Conservation (phyloP, 1,140 invertebrate genomes). For the Rhizoglyphus robini region DNA sequence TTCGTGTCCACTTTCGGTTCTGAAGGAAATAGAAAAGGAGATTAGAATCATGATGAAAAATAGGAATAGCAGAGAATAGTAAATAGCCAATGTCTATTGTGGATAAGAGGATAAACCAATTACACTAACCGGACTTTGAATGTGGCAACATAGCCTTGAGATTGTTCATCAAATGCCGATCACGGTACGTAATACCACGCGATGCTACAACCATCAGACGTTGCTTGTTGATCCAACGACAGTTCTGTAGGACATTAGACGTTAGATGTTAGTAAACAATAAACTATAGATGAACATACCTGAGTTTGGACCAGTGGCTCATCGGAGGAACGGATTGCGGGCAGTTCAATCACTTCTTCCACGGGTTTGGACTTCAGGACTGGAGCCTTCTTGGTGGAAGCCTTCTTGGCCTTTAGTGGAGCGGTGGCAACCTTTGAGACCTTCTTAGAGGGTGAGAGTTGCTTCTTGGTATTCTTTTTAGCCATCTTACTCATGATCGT, state of each 20-base stretch:
- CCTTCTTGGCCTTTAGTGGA: neutral
- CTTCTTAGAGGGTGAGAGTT: neutral
- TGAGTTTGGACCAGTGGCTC: neutral
- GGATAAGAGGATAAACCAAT: no score
- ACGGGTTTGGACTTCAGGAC: neutral
- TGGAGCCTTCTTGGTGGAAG: neutral
- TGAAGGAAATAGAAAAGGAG: conserved; percentile 26
- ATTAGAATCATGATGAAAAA: conserved; percentile 14
- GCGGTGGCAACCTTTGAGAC: neutral
- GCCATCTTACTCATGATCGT: neutral
- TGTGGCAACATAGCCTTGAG: conserved; percentile 84
- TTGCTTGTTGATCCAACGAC: conserved; percentile 76
- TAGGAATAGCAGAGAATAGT: neutral
- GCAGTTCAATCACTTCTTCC: neutral
- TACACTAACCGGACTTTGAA: conserved; percentile 59
- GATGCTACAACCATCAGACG: conserved; percentile 79
- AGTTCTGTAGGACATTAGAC: neutral
- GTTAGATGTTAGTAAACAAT: neutral
- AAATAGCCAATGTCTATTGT: neutral
- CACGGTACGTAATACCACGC: conserved; percentile 72
- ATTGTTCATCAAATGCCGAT: conserved; percentile 91
- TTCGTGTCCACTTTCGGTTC: conserved; percentile 62
- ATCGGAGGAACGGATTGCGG: neutral
- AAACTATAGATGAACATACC: neutral
- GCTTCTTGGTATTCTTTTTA: neutral